phyloP scores from a whole-genome alignment of 2,797 vertebrate species.

The Nannoperca obscura region DNA sequence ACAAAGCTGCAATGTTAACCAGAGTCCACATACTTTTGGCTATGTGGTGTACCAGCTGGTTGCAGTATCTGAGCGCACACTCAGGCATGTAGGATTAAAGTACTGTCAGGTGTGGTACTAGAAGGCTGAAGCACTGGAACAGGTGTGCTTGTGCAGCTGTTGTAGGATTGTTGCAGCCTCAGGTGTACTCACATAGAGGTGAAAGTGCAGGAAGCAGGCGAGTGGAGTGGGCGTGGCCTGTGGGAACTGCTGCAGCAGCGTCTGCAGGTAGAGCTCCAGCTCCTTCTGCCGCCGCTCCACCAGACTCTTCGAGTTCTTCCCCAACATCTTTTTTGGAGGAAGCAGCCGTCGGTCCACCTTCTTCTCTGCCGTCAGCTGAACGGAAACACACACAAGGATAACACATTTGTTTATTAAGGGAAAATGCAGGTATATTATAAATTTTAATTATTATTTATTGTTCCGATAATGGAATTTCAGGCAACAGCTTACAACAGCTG shows the following conservation, averaged over 20 bases:
- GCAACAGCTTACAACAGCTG: background rate
- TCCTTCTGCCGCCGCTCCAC: constrained; percentile 97
- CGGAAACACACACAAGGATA: constrained; percentile 9
- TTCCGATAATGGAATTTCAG: background rate
- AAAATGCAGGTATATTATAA: background rate
- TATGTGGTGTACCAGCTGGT: background rate
- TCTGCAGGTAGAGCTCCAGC: constrained; percentile 94
- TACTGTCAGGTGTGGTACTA: too few relatives aligned
- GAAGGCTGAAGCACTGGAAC: background rate
- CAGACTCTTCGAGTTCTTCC: constrained; percentile 96
- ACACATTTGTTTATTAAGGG: background rate
- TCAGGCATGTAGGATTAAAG: background rate
- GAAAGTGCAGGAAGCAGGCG: constrained; percentile 92
- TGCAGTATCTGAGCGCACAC: background rate
- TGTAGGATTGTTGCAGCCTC: background rate
- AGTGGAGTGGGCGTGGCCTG: constrained; percentile 89
- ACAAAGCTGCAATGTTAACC: background rate
- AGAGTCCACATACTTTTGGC: background rate
- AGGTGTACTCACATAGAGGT: constrained; percentile 92
- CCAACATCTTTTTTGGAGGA: constrained; percentile 98
- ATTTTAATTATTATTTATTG: background rate
- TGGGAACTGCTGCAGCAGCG: constrained; percentile 90
- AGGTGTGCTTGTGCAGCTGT: background rate
- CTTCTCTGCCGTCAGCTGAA: constrained; percentile 91
- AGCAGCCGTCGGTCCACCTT: constrained; percentile 94